These are phyloP conservation scores for Spodoptera exigua DNA, from an alignment of 2,888 invertebrate genomes.

Conservation along the genomic window DNA sequence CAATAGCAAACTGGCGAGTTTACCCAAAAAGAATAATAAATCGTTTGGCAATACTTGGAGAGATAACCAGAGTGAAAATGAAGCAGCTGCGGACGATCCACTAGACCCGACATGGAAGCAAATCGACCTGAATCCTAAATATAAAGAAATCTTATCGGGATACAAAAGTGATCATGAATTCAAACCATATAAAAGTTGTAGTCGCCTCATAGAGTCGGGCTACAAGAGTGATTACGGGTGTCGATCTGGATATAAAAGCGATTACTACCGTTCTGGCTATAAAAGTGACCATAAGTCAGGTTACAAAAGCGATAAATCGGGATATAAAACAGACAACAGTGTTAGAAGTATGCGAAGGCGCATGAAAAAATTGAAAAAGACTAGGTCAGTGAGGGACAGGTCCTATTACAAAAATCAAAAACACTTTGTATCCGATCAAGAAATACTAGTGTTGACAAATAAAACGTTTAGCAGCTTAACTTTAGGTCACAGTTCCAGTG, in stretches of 20 bases:
- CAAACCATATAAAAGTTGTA: conserved; percentile 87
- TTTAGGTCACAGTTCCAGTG: conserved; percentile 89
- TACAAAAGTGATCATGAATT: conserved; percentile 90
- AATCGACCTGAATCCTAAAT: conserved; percentile 91
- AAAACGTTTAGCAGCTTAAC: conserved; percentile 88
- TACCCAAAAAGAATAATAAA: conserved; percentile 80
- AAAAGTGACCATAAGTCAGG: conserved; percentile 90
- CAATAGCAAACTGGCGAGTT: conserved; percentile 80
- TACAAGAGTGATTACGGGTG: conserved; percentile 90
- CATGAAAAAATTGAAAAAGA: conserved; percentile 86
- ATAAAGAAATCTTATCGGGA: conserved; percentile 89
- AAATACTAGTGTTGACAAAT: conserved; percentile 88
- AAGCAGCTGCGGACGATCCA: conserved; percentile 87
- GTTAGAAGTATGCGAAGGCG: conserved; percentile 83
- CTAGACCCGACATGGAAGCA: conserved; percentile 91
- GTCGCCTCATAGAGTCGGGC: conserved; percentile 88
- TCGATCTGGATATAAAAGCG: conserved; percentile 86
- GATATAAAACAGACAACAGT: conserved; percentile 90
- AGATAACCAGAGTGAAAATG: conserved; percentile 86
- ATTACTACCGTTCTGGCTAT: conserved; percentile 88
- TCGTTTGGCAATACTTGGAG: conserved; percentile 82
- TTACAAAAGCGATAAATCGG: conserved; percentile 90
- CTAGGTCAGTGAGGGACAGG: conserved; percentile 84
- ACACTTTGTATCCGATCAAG: conserved; percentile 89
- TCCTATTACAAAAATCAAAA: conserved; percentile 88